Evolutionary conservation across 2,113 vertebrate genomes (phyloP).

Genomic region (Pandion haliaetus): DNA sequence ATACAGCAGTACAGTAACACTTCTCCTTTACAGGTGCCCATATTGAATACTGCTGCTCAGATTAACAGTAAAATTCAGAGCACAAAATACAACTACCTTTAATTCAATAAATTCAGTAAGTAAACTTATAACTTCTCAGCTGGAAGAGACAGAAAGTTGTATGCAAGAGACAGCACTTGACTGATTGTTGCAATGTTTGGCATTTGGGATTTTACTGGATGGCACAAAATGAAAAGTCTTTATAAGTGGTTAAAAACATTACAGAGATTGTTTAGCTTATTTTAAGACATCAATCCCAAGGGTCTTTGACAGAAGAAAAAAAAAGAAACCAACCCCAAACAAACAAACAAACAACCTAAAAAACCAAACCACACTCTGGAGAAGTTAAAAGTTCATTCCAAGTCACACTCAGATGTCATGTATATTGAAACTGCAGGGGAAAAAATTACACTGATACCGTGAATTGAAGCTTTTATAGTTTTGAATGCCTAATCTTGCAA

Average conservation of each 20-base stretch:
- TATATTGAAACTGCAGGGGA: neutral
- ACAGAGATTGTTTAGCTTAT: neutral
- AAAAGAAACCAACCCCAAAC: neutral
- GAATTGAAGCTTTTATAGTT: neutral
- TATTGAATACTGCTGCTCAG: neutral
- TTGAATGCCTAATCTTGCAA: neutral
- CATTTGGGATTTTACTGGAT: neutral
- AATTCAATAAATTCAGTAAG: neutral
- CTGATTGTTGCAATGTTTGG: neutral
- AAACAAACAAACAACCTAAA: neutral
- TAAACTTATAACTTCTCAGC: neutral
- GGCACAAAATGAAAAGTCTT: neutral
- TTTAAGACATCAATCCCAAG: neutral
- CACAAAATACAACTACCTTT: neutral
- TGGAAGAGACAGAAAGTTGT: neutral
- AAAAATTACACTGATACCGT: neutral
- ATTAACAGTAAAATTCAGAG: neutral
- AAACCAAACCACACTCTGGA: neutral
- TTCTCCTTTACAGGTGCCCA: neutral
- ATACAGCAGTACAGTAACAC: neutral
- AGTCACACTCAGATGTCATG: neutral
- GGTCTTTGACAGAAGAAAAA: neutral
- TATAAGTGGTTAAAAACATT: neutral
- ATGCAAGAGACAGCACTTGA: neutral
- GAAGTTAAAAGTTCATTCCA: neutral